These are phyloP conservation scores for Drosophila mimica DNA, from an alignment of 2,888 invertebrate genomes.

Conservation along the genomic window DNA sequence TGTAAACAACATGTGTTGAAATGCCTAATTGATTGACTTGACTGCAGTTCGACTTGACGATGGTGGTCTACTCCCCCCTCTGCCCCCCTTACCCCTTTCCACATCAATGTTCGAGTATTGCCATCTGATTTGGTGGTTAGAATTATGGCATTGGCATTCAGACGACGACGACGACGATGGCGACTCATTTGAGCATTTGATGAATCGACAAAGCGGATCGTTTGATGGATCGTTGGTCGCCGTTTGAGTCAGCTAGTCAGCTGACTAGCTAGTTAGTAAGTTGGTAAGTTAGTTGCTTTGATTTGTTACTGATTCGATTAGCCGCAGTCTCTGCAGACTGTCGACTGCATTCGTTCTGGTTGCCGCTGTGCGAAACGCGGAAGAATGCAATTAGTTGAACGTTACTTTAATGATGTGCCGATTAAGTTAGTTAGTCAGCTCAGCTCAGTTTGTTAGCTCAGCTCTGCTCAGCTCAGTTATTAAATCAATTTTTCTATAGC, in stretches of 20 bases:
- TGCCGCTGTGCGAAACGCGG: slow-evolving; percentile 51
- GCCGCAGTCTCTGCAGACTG: slow-evolving; percentile 8
- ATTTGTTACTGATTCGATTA: slow-evolving; percentile 44
- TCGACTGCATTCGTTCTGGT: slow-evolving; percentile 29
- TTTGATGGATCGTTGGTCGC: slow-evolving; percentile 48
- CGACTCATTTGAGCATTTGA: slow-evolving; percentile 49
- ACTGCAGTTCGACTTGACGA: slow-evolving; percentile 49
- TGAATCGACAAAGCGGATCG: slow-evolving; percentile 47
- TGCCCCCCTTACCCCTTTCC: neutral
- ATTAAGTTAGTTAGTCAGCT: slow-evolving; percentile 5
- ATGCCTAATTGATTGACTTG: slow-evolving; percentile 80
- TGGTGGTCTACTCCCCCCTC: slow-evolving; percentile 25
- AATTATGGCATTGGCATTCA: slow-evolving; percentile 76
- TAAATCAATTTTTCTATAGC: slow-evolving; percentile 52
- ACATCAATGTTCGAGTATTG: slow-evolving; percentile 10
- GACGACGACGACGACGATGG: neutral
- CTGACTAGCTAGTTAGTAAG: slow-evolving; percentile 25
- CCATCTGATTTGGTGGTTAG: slow-evolving; percentile 47
- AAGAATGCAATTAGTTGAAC: slow-evolving; percentile 73
- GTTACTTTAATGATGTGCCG: slow-evolving; percentile 60
- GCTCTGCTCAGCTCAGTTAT: slow-evolving; percentile 39
- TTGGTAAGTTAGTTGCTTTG: slow-evolving; percentile 44
- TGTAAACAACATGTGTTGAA: slow-evolving; percentile 81
- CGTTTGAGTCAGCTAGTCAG: slow-evolving; percentile 12
- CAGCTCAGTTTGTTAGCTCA: slow-evolving; percentile 19